Evolutionary conservation across 2,797 vertebrate species (phyloP).

Genomic region (Smutsia temminckii): DNA sequence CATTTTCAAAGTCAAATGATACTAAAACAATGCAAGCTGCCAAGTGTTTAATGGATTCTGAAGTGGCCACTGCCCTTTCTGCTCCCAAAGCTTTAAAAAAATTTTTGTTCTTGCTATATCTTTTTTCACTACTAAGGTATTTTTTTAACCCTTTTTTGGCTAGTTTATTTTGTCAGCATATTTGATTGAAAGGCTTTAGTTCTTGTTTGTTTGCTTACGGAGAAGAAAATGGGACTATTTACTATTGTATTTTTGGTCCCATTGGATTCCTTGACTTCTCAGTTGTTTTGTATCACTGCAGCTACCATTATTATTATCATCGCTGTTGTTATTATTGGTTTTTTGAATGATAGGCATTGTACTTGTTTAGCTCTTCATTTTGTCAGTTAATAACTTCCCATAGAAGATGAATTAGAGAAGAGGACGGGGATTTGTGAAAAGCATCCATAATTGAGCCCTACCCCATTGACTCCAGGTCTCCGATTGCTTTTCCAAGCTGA

Average conservation of each 20-base stretch:
- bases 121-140: slow-evolving; percentile 52
- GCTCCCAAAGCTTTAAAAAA: neutral
- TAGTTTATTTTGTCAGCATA: slow-evolving; percentile 51
- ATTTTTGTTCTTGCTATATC: slow-evolving; percentile 22
- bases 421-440: slow-evolving; percentile 36
- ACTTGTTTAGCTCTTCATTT: slow-evolving; percentile 53
- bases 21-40: slow-evolving; percentile 81
- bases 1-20: slow-evolving; percentile 82
- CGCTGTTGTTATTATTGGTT: neutral
- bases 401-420: neutral
- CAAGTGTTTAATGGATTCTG: slow-evolving; percentile 81
- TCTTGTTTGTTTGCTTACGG: neutral
- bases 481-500: slow-evolving; percentile 85
- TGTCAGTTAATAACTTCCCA: slow-evolving; percentile 62
- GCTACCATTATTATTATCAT: neutral
- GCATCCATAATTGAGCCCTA: neutral
- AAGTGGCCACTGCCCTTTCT: slow-evolving; percentile 51
- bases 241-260: slow-evolving; percentile 29
- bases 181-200: slow-evolving; percentile 3
- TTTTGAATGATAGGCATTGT: slow-evolving; percentile 77
- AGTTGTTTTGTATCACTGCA: slow-evolving; percentile 63
- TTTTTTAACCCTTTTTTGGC: slow-evolving; percentile 73
- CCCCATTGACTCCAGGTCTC: slow-evolving; percentile 70
- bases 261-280: slow-evolving; percentile 75
- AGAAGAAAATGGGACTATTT: slow-evolving; percentile 71